Conservation (phyloP, 2,797 vertebrate species). For the Spinibarbus caldwelli region DNA sequence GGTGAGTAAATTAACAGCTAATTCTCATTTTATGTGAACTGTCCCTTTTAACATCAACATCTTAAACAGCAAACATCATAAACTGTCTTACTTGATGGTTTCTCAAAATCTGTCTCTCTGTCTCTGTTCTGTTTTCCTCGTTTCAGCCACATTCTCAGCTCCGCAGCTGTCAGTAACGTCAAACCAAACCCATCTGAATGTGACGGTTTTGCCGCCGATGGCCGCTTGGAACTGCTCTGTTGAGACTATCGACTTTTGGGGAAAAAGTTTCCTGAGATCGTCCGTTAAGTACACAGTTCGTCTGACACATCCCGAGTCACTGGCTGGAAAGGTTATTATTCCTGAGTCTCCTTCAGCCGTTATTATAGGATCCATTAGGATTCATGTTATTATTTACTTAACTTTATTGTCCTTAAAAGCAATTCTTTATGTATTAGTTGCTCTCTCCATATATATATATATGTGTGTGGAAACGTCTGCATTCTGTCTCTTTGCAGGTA, state of each 20-base stretch:
- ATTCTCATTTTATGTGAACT: too few species aligned
- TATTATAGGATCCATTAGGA: not conserved
- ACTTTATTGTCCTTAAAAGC: not conserved
- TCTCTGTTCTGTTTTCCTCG: slow-evolving; percentile 11
- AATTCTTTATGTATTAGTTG: not conserved
- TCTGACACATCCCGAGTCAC: slow-evolving; percentile 44
- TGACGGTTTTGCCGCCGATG: slow-evolving; percentile 65
- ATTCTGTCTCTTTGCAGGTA: slow-evolving; percentile 52
- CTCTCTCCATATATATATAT: too few species aligned
- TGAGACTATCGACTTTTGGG: slow-evolving; percentile 56
- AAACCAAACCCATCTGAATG: slow-evolving; percentile 49
- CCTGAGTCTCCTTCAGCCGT: not conserved
- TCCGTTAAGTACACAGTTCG: slow-evolving; percentile 37
- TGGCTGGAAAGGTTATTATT: slow-evolving; percentile 33
- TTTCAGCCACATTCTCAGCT: slow-evolving; percentile 67
- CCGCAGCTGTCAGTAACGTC: slow-evolving; percentile 55
- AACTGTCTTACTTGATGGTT: too few species aligned
- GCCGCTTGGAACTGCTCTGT: slow-evolving; percentile 68
- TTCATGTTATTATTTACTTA: not conserved
- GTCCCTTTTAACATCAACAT: too few species aligned
- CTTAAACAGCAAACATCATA: too few species aligned
- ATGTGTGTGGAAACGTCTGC: not conserved
- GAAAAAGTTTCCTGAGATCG: not conserved
- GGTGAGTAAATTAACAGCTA: too few species aligned
- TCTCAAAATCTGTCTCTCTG: not conserved